Evolutionary conservation across 2,888 invertebrate genomes (phyloP).

Genomic region (Chesias legatella): DNA sequence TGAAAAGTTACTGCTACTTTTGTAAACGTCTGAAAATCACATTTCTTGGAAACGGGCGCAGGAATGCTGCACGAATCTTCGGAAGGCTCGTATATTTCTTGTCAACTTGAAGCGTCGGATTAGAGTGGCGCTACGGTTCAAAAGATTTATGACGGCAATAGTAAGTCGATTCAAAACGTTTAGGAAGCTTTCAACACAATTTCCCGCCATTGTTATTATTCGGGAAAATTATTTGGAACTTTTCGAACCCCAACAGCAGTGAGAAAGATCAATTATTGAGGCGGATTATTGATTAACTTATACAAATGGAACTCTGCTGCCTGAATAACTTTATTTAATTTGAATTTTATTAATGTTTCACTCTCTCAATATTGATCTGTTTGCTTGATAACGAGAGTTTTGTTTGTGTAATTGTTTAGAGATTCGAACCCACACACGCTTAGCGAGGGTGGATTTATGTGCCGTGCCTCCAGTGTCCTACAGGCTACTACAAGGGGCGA

Average conservation of each 20-base stretch:
- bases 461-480: too few relatives aligned
- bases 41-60: constrained; percentile 33
- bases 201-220: constrained; percentile 27
- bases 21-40: constrained; percentile 25
- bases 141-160: constrained; percentile 67
- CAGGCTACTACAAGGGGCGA: too few relatives aligned
- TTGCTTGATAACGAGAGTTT: too few relatives aligned
- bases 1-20: constrained; percentile 17
- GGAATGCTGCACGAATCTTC: constrained; percentile 52
- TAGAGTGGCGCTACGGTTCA: constrained; percentile 52
- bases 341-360: too few relatives aligned
- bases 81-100: constrained; percentile 55
- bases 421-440: too few relatives aligned
- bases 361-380: too few relatives aligned
- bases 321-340: too few relatives aligned
- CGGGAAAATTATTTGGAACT: constrained; percentile 12
- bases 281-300: constrained; percentile 2
- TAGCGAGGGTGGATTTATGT: too few relatives aligned
- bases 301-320: constrained; percentile 2
- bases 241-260: constrained; percentile 5
- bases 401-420: too few relatives aligned
- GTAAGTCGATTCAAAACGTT: constrained; percentile 53
- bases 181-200: constrained; percentile 37
- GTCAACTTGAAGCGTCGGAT: constrained; percentile 57
- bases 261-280: constrained; percentile 4